These are phyloP conservation scores for Philopotamus ludificatus DNA, from an alignment of 1,140 invertebrate species.

Conservation along the genomic window DNA sequence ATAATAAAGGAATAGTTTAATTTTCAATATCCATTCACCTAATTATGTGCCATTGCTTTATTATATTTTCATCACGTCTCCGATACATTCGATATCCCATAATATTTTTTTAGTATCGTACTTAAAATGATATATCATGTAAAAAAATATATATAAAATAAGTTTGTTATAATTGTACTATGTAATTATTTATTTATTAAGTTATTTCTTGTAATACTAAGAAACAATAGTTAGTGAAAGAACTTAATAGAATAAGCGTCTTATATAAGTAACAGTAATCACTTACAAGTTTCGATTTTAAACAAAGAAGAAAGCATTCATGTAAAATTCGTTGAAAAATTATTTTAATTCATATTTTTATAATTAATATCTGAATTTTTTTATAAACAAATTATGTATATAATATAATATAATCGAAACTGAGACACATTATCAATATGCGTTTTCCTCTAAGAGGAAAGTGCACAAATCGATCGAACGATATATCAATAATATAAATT, in stretches of 20 bases:
- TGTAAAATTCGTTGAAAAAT: no score
- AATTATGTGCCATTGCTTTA: no score
- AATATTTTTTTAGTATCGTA: no score
- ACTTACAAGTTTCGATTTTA: conserved; percentile 2
- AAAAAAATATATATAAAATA: conserved; percentile 23
- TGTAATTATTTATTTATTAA: conserved; percentile 31
- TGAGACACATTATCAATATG: conserved; percentile 26
- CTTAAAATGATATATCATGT: conserved; percentile 23
- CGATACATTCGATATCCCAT: no score
- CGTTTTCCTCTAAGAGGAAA: conserved; percentile 40
- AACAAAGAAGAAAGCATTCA: conserved; percentile 3
- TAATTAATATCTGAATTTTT: no score
- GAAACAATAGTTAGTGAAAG: conserved; percentile 18
- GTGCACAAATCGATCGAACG: conserved; percentile 31
- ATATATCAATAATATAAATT: conserved; percentile 37
- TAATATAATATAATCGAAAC: conserved; percentile 19
- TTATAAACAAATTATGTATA: conserved; percentile 14
- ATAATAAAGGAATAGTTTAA: no score
- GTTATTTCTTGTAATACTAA: conserved; percentile 21
- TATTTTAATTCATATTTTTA: no score
- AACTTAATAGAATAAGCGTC: conserved; percentile 18
- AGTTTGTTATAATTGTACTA: conserved; percentile 23
- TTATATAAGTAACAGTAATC: neutral
- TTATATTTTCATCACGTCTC: no score
- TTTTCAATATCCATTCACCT: no score